These are phyloP conservation scores for Lordiphosa stackelbergi DNA, from an alignment of 1,140 invertebrate genomes.

Conservation along the genomic window DNA sequence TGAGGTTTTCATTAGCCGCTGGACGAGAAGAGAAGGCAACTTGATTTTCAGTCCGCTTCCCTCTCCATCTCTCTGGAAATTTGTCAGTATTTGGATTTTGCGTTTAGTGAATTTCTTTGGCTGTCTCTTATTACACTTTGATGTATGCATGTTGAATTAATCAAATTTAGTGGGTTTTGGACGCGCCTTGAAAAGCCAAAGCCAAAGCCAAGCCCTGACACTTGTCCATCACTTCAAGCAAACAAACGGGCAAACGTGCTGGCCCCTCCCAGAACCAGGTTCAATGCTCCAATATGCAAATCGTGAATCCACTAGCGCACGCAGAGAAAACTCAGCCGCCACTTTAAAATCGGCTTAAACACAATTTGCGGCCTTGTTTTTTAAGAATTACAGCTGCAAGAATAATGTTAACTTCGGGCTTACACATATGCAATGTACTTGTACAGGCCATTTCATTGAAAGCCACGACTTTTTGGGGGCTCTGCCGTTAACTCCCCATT, in stretches of 20 bases:
- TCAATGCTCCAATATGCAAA: constrained; percentile 74
- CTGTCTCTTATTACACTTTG: constrained; percentile 33
- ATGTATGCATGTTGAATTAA: constrained; percentile 50
- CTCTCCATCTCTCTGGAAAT: not conserved
- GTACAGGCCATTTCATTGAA: not conserved
- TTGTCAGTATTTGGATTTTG: constrained; percentile 4
- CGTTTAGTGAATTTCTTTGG: not conserved
- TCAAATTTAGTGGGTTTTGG: constrained; percentile 55
- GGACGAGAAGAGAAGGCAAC: not conserved
- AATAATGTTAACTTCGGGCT: constrained; percentile 57
- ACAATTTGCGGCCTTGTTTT: constrained; percentile 51
- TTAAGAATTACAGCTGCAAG: constrained; percentile 60
- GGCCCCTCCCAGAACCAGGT: constrained; percentile 45
- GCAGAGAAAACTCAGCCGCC: constrained; percentile 25
- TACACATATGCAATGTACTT: constrained; percentile 29
- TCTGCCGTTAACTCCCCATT: constrained; percentile 44
- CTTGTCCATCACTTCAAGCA: constrained; percentile 60
- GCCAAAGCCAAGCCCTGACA: constrained; percentile 68
- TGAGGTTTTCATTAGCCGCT: constrained; percentile 66
- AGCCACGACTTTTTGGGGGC: constrained; percentile 15
- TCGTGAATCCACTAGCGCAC: constrained; percentile 41
- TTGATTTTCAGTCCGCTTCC: not conserved
- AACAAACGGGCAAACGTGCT: constrained; percentile 64
- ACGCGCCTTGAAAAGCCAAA: constrained; percentile 34
- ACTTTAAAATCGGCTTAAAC: constrained; percentile 48